phyloP scores from a whole-genome alignment of 2,113 vertebrate genomes.

The Aptenodytes forsteri region DNA sequence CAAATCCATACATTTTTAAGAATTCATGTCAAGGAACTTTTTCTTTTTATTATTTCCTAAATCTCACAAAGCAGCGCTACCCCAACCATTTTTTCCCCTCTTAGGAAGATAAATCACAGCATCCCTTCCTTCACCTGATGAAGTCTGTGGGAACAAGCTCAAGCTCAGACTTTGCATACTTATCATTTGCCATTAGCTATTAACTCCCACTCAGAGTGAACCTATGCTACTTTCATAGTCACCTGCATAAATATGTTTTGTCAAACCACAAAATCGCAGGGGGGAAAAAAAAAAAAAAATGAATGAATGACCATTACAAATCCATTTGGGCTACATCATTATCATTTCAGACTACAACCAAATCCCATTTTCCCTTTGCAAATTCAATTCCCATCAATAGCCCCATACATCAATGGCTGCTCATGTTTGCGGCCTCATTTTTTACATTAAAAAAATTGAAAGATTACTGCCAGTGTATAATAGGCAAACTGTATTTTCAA shows the following conservation, averaged over 20 bases:
- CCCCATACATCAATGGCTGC: conserved; percentile 76
- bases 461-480: conserved; percentile 74
- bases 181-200: conserved; percentile 46
- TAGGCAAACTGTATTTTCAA: conserved; percentile 74
- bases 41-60: background rate
- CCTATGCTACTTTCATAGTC: conserved; percentile 41
- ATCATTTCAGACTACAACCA: conserved; percentile 81
- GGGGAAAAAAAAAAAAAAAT: conserved; percentile 68
- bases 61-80: background rate
- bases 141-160: background rate
- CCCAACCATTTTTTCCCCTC: background rate
- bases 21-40: background rate
- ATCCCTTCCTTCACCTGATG: background rate
- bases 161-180: conserved; percentile 23
- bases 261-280: conserved; percentile 62
- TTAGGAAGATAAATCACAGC: background rate
- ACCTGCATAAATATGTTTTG: conserved; percentile 73
- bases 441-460: conserved; percentile 71
- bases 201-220: conserved; percentile 32
- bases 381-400: conserved; percentile 83
- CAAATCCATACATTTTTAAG: background rate
- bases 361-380: conserved; percentile 87
- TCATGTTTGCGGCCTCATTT: conserved; percentile 74
- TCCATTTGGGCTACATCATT: conserved; percentile 83
- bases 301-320: conserved; percentile 85